Percentiles rank a stretch among this genome's conserved stretches.
Evolutionary conservation across 2,113 vertebrate species (phyloP).

Genomic region (Dunckerocampus dactyliophorus): DNA sequence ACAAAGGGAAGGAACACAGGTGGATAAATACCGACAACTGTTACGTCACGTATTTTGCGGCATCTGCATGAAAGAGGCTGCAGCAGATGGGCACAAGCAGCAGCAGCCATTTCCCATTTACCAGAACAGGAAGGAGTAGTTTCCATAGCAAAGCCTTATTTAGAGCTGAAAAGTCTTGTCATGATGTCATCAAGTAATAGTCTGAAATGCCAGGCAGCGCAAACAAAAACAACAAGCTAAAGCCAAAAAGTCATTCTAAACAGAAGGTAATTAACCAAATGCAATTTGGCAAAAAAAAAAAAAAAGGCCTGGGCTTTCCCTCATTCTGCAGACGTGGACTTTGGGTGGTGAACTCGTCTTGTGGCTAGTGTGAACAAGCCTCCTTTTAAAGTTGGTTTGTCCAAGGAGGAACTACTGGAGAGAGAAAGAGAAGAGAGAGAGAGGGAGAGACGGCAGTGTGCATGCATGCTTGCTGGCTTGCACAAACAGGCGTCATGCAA

Average conservation of each 20-base stretch:
- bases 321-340: conserved; percentile 40
- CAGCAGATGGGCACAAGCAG: neutral
- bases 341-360: conserved; percentile 27
- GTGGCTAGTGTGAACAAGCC: conserved; percentile 42
- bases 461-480: conserved; percentile 30
- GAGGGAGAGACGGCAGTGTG: conserved; percentile 20
- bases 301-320: conserved; percentile 16
- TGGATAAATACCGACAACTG: too few species aligned
- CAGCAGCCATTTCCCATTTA: conserved; percentile 22
- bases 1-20: too few species aligned
- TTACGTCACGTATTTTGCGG: too few species aligned
- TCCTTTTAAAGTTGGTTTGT: conserved; percentile 54
- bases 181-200: conserved; percentile 23
- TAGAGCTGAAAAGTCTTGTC: conserved; percentile 30
- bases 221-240: neutral
- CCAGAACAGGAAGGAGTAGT: neutral
- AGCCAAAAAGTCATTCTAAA: conserved; percentile 15
- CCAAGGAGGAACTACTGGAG: conserved; percentile 49
- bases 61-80: too few species aligned
- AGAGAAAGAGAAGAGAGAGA: conserved; percentile 3
- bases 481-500: conserved; percentile 40
- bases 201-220: neutral
- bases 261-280: conserved; percentile 15
- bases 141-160: conserved; percentile 27
- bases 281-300: conserved; percentile 15